Evolutionary conservation across 2,797 vertebrate genomes (phyloP).

Genomic region (Poecilia wingei): DNA sequence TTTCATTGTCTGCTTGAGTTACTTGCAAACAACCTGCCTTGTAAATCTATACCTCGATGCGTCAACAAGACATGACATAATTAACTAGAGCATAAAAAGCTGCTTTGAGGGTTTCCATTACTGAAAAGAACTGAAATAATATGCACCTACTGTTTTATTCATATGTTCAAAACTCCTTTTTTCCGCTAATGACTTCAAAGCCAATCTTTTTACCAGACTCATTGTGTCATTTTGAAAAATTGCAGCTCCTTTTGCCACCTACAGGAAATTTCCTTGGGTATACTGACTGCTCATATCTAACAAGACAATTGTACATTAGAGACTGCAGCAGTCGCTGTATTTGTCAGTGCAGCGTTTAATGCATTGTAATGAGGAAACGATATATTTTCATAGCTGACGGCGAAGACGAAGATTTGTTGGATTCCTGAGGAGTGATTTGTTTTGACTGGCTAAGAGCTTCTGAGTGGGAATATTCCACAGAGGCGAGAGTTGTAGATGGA

Average conservation of each 20-base stretch:
- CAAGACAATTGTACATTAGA: slow-evolving; percentile 12
- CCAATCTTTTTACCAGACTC: not conserved
- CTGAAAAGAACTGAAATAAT: not conserved
- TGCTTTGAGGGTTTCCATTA: slow-evolving; percentile 8
- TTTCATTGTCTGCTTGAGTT: not conserved
- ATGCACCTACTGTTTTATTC: not conserved
- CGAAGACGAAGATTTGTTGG: slow-evolving; percentile 50
- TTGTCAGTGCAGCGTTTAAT: slow-evolving; percentile 28
- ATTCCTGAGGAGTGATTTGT: slow-evolving; percentile 55
- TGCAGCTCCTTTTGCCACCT: not conserved
- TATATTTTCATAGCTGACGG: slow-evolving; percentile 29
- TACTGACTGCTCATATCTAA: slow-evolving; percentile 2
- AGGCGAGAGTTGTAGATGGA: slow-evolving; percentile 35
- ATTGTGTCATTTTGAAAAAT: slow-evolving; percentile 1
- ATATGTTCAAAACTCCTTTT: not conserved
- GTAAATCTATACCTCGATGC: slow-evolving; percentile 25
- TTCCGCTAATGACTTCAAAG: slow-evolving; percentile 1
- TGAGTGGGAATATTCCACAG: slow-evolving; percentile 38
- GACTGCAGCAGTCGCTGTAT: slow-evolving; percentile 8
- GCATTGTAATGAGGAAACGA: slow-evolving; percentile 54
- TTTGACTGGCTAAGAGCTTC: slow-evolving; percentile 44
- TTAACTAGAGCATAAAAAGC: slow-evolving; percentile 31
- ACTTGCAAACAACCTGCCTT: slow-evolving; percentile 29
- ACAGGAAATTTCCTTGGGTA: slow-evolving; percentile 8
- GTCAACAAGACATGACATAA: slow-evolving; percentile 49